Evolutionary conservation across 2,888 invertebrate species (phyloP), one percentile per base, ranked within the genome.

Genomic region (Automeris io): DNA sequence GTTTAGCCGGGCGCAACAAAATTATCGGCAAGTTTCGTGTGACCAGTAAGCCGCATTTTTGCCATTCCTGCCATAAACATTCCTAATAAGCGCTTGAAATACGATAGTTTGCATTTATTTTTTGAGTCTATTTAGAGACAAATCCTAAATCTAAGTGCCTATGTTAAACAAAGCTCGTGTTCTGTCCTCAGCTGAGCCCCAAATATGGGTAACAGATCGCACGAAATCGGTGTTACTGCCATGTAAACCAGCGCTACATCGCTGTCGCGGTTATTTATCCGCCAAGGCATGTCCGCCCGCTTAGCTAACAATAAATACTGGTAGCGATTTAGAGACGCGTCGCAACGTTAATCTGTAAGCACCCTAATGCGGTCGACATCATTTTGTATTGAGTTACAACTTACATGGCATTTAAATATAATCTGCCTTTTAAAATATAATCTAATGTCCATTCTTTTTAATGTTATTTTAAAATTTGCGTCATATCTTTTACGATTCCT

Each of bases 241-340:
- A 38, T 46, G 43, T 46, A 38, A 37, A n/a, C 41, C 37, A 18
- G 32, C 32, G 23, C 11, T 18, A 26, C 39, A 39, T 18, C 18
- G 21, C 32, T 35, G 29, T 13, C 21, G 31, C 39, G 22, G 48
- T 47, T 51, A 49, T 52, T 45, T 47, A 47, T 40, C 41, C 41
- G 42, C 45, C 29, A 46, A 32, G 45, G 32, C 49, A 51, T 55
- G 51, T 43, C 44, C 35, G 24, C 13, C 50, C 54, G 50, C 43
- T 42, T 33, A 19, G 18, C 33, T 51, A 49, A 57, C 65, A 57
- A 73, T 72, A 71, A 71, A 72, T 70, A 70, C 61, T 59, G 61
- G 73, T 63, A 67, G 70, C 49, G 56, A 57, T 60, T 61, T 64
- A 64, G 58, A 56, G 62, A 54, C 55, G 57, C 53, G 49, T 55